phyloP scores from a whole-genome alignment of 2,113 vertebrate species.

The Notothenia rossii region DNA sequence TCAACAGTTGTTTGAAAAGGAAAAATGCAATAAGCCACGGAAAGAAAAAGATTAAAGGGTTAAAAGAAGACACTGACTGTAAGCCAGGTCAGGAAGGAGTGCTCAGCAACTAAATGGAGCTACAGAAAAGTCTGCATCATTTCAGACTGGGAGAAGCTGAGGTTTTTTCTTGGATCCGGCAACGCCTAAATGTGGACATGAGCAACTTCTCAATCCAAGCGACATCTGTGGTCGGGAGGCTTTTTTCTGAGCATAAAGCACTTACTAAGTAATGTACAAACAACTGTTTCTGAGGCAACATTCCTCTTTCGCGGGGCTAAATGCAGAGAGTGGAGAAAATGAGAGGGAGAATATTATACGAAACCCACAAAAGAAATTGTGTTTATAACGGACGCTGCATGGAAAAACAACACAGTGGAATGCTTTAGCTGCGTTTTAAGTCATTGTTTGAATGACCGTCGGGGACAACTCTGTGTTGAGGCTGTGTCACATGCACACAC shows the following conservation, averaged over 20 bases:
- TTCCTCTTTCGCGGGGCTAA: conserved; percentile 54
- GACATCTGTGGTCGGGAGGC: conserved; percentile 51
- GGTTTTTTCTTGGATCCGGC: conserved; percentile 44
- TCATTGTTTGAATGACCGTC: conserved; percentile 40
- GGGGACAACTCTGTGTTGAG: conserved; percentile 48
- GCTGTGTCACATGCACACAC: conserved; percentile 47
- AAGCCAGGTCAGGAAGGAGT: conserved; percentile 40
- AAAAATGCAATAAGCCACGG: conserved; percentile 21
- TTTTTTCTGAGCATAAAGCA: conserved; percentile 58
- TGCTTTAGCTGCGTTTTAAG: conserved; percentile 38
- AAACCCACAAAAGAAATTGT: conserved; percentile 36
- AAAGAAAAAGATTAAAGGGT: conserved; percentile 20
- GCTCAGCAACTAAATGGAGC: conserved; percentile 23
- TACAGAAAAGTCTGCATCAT: conserved; percentile 45
- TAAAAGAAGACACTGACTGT: not conserved
- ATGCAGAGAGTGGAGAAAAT: conserved; percentile 49
- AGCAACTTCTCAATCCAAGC: conserved; percentile 47
- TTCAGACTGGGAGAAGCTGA: conserved; percentile 52
- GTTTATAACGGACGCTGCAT: conserved; percentile 21
- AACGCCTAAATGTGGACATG: conserved; percentile 58
- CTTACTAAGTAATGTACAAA: conserved; percentile 59
- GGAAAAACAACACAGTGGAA: conserved; percentile 54
- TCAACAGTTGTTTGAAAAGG: conserved; percentile 18
- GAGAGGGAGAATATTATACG: conserved; percentile 19
- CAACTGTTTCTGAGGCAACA: conserved; percentile 64